Conservation (phyloP, 2,888 invertebrate genomes). For the Ormyrus nitidulus region DNA sequence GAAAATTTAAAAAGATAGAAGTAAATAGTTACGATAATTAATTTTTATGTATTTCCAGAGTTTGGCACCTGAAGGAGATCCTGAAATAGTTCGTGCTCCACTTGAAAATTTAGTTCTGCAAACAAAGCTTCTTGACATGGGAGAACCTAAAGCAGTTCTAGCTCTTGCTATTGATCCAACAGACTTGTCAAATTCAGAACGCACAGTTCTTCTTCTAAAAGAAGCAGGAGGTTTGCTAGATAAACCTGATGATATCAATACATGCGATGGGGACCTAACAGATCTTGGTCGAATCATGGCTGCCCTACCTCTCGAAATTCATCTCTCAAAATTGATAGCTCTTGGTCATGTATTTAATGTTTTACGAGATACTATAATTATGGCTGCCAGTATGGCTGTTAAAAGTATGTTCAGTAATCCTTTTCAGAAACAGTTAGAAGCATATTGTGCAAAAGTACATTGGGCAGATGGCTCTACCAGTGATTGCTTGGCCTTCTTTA, state of each 20-base stretch:
- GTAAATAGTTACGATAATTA: slow-evolving; percentile 46
- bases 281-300: slow-evolving; percentile 91
- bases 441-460: slow-evolving; percentile 85
- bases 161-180: slow-evolving; percentile 93
- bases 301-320: slow-evolving; percentile 88
- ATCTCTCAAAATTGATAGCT: slow-evolving; percentile 88
- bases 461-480: slow-evolving; percentile 91
- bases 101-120: slow-evolving; percentile 87
- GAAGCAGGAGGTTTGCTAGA: slow-evolving; percentile 88
- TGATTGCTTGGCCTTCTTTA: slow-evolving; percentile 88
- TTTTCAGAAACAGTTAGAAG: slow-evolving; percentile 82
- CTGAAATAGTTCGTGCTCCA: slow-evolving; percentile 89
- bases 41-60: slow-evolving; percentile 55
- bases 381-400: slow-evolving; percentile 90
- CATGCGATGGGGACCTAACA: slow-evolving; percentile 90
- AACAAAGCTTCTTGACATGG: slow-evolving; percentile 89
- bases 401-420: slow-evolving; percentile 88
- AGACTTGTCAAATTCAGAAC: slow-evolving; percentile 86
- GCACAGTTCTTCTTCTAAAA: slow-evolving; percentile 90
- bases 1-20: no score
- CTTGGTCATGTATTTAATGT: slow-evolving; percentile 91
- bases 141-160: slow-evolving; percentile 86
- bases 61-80: slow-evolving; percentile 79
- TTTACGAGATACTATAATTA: slow-evolving; percentile 89
- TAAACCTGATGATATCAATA: slow-evolving; percentile 77